phyloP scores from a whole-genome alignment of 2,113 vertebrate species.

The Morphnarchus princeps region DNA sequence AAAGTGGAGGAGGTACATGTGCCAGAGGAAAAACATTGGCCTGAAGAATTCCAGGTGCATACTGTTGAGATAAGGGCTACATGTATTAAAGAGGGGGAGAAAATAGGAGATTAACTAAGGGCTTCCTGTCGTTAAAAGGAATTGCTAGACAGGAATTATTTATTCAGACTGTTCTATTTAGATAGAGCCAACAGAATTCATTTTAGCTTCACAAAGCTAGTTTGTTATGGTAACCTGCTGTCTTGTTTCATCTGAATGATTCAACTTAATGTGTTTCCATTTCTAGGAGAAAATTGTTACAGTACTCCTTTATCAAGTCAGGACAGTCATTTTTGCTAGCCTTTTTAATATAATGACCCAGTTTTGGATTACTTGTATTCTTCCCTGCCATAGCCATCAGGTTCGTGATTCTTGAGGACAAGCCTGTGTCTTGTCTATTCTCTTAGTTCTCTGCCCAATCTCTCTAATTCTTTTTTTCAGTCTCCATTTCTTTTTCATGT shows the following conservation, averaged over 20 bases:
- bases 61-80: not conserved
- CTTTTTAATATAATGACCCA: not conserved
- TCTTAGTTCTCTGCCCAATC: not conserved
- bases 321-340: not conserved
- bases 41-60: slow-evolving; percentile 77
- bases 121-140: slow-evolving; percentile 1
- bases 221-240: not conserved
- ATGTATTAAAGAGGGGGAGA: not conserved
- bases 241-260: slow-evolving; percentile 27
- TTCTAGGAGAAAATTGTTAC: not conserved
- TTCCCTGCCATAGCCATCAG: not conserved
- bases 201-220: slow-evolving; percentile 18
- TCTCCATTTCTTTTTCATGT: not conserved
- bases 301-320: not conserved
- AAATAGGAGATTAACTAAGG: not conserved
- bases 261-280: not conserved
- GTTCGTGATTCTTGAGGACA: not conserved
- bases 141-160: not conserved
- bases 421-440: not conserved
- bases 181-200: not conserved
- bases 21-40: slow-evolving; percentile 60
- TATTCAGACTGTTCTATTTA: slow-evolving; percentile 13
- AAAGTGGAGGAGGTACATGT: slow-evolving; percentile 58
- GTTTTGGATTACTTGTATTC: not conserved
- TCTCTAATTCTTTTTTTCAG: not conserved